Percentiles rank a stretch among this genome's conserved stretches.
Evolutionary conservation across 2,888 invertebrate species (phyloP).

Genomic region (Xylota sylvarum): DNA sequence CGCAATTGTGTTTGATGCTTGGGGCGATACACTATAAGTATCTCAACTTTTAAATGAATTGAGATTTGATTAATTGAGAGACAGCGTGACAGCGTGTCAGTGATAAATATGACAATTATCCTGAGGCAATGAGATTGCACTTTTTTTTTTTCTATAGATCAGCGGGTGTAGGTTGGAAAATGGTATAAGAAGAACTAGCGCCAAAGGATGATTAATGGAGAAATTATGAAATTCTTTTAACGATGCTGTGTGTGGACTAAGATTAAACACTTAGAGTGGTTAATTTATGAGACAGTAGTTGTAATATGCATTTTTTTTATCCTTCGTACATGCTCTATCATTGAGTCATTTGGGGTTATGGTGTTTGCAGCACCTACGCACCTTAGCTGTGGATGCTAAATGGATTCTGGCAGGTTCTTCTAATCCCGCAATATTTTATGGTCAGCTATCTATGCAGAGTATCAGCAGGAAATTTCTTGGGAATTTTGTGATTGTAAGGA

Average conservation of each 20-base stretch:
- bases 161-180: constrained; percentile 31
- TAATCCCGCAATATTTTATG: neutral
- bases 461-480: too few relatives aligned
- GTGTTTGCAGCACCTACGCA: constrained; percentile 1
- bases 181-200: constrained; percentile 38
- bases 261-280: constrained; percentile 17
- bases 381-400: neutral
- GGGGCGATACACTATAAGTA: constrained; percentile 47
- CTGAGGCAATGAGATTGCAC: constrained; percentile 70
- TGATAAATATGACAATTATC: constrained; percentile 77
- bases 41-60: constrained; percentile 69
- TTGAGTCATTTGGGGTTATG: neutral
- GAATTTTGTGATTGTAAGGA: too few relatives aligned
- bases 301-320: neutral
- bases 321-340: neutral
- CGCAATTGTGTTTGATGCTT: constrained; percentile 15
- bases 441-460: too few relatives aligned
- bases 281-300: constrained; percentile 20
- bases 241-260: neutral
- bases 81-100: constrained; percentile 73
- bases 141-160: constrained; percentile 8
- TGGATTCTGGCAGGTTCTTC: neutral
- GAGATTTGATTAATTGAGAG: constrained; percentile 76
- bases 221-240: constrained; percentile 59
- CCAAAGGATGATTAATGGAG: constrained; percentile 66